Conservation (phyloP, 2,888 invertebrate species). For the Eupithecia subumbrata region DNA sequence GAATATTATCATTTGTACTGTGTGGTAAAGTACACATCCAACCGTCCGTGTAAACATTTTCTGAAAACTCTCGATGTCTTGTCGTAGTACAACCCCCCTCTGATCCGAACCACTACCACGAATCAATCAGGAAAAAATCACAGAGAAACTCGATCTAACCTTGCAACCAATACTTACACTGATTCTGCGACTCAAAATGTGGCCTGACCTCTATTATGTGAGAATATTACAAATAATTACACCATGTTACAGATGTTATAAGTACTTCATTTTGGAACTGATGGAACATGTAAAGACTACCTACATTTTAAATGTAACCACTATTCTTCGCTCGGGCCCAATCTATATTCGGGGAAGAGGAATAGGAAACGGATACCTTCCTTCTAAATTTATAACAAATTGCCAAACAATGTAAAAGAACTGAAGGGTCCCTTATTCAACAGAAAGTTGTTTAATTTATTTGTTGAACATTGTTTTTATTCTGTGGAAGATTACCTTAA, state of each 20-base stretch:
- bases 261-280: too few species aligned
- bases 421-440: too few species aligned
- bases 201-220: not conserved
- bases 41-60: constrained; percentile 20
- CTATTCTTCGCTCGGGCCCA: not conserved
- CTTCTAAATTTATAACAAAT: too few species aligned
- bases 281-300: too few species aligned
- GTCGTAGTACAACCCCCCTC: not conserved
- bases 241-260: too few species aligned
- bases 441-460: too few species aligned
- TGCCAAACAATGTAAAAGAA: too few species aligned
- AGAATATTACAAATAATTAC: not conserved
- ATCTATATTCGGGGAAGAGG: too few species aligned
- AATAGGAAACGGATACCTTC: not conserved
- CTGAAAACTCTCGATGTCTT: constrained; percentile 21
- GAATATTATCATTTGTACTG: constrained; percentile 8
- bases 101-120: constrained; percentile 18
- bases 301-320: not conserved
- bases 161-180: not conserved
- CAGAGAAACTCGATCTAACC: not conserved
- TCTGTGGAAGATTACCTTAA: too few species aligned
- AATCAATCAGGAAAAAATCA: not conserved
- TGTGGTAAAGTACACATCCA: constrained; percentile 13
- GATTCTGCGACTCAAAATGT: not conserved
- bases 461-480: too few species aligned